phyloP scores from a whole-genome alignment of 2,113 vertebrate genomes.

The Caracal caracal region DNA sequence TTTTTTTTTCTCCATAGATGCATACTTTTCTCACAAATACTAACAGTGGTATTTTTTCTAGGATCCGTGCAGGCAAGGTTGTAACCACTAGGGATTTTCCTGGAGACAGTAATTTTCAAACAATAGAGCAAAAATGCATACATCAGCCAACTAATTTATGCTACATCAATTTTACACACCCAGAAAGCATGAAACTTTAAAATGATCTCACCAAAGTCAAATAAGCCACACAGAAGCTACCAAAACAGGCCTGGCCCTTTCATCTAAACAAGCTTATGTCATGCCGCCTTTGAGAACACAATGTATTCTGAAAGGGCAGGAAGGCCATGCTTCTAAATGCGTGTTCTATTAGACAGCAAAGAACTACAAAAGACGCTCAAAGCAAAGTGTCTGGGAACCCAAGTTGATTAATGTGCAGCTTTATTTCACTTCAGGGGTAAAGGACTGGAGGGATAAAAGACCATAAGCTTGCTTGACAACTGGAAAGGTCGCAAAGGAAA shows the following conservation, averaged over 20 bases:
- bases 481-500: conserved; percentile 81
- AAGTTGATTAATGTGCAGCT: conserved; percentile 81
- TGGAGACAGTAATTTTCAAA: conserved; percentile 65
- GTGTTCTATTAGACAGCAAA: conserved; percentile 69
- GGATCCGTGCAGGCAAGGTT: conserved; percentile 12
- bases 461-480: conserved; percentile 73
- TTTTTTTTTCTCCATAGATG: conserved; percentile 1
- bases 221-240: conserved; percentile 70
- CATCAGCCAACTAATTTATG: conserved; percentile 69
- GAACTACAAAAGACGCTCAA: conserved; percentile 60
- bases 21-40: conserved; percentile 51
- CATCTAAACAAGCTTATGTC: conserved; percentile 77
- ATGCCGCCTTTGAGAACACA: conserved; percentile 39
- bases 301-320: conserved; percentile 61
- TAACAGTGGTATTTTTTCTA: conserved; percentile 51
- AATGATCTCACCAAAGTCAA: conserved; percentile 72
- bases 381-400: conserved; percentile 58
- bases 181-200: conserved; percentile 67
- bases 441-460: conserved; percentile 43
- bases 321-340: conserved; percentile 55
- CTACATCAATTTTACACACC: conserved; percentile 63
- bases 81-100: conserved; percentile 57
- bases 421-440: conserved; percentile 81
- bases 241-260: conserved; percentile 71
- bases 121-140: conserved; percentile 65